These are phyloP conservation scores for Neogobius melanostomus DNA, from an alignment of 2,113 vertebrate genomes.

Conservation along the genomic window DNA sequence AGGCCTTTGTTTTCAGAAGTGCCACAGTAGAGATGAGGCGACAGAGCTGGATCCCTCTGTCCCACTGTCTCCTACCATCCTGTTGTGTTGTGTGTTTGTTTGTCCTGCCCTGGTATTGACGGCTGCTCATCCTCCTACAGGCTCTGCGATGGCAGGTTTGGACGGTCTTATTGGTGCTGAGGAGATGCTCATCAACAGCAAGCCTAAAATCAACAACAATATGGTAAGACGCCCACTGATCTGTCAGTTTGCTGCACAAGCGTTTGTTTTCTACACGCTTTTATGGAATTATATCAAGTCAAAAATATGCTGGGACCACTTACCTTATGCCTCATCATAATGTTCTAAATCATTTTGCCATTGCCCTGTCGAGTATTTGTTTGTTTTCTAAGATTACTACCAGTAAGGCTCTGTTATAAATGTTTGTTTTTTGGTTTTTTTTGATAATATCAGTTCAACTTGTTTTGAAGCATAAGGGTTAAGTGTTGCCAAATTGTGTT, in stretches of 20 bases:
- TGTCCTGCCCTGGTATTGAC: constrained; percentile 30
- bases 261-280: constrained; percentile 12
- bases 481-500: constrained; percentile 9
- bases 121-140: constrained; percentile 68
- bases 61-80: constrained; percentile 43
- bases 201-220: constrained; percentile 86
- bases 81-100: constrained; percentile 7
- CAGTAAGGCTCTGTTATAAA: neutral
- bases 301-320: too few species aligned
- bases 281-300: too few species aligned
- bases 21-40: constrained; percentile 26
- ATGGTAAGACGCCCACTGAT: constrained; percentile 80
- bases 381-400: neutral
- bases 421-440: neutral
- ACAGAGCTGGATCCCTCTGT: constrained; percentile 40
- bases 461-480: constrained; percentile 3
- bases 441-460: too few species aligned
- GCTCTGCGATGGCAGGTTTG: constrained; percentile 87
- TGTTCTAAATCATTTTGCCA: neutral
- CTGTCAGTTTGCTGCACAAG: neutral
- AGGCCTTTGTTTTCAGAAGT: constrained; percentile 61
- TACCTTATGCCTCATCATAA: neutral
- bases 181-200: constrained; percentile 92
- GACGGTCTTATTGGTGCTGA: constrained; percentile 89
- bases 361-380: neutral